A percentile compares a stretch with the other conserved stretches of the same genome.
Evolutionary conservation across 2,888 invertebrate genomes (phyloP).

Genomic region (Entomobrya multifasciata): DNA sequence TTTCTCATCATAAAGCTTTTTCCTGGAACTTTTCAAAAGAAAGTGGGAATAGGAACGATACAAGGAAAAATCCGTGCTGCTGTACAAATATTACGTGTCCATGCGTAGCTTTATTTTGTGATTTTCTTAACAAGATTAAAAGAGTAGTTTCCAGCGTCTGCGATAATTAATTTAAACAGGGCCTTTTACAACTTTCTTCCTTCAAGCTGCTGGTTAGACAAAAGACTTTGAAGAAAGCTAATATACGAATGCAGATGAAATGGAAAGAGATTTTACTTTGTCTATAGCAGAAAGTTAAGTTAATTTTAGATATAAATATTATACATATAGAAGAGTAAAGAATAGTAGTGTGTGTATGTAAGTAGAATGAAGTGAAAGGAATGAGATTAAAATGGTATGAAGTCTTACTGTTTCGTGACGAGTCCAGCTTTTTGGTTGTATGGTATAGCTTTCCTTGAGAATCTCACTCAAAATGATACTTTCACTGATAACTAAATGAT

Average conservation of each 20-base stretch:
- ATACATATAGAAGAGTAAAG: too few species aligned
- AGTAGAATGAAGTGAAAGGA: background rate
- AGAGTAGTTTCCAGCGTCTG: constrained; percentile 27
- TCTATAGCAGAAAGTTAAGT: too few species aligned
- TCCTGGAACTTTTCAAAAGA: background rate
- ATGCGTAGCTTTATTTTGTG: constrained; percentile 25
- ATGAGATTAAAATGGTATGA: background rate
- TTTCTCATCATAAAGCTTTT: background rate
- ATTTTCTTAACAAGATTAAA: constrained; percentile 46
- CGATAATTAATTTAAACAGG: constrained; percentile 21
- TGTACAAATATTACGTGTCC: background rate
- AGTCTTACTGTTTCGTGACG: constrained; percentile 67
- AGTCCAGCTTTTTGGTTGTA: constrained; percentile 62
- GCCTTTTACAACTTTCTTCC: background rate
- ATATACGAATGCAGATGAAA: too few species aligned
- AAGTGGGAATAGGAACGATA: background rate
- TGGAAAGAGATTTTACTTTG: too few species aligned
- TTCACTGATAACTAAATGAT: background rate
- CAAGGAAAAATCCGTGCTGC: background rate
- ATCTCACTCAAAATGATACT: constrained; percentile 15
- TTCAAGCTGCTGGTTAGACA: too few species aligned
- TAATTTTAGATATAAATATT: too few species aligned
- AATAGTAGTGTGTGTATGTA: too few species aligned
- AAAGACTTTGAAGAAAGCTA: too few species aligned
- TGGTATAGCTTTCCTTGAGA: background rate